Evolutionary conservation across 2,113 vertebrate genomes (phyloP).

Genomic region (Bubo scandiacus): DNA sequence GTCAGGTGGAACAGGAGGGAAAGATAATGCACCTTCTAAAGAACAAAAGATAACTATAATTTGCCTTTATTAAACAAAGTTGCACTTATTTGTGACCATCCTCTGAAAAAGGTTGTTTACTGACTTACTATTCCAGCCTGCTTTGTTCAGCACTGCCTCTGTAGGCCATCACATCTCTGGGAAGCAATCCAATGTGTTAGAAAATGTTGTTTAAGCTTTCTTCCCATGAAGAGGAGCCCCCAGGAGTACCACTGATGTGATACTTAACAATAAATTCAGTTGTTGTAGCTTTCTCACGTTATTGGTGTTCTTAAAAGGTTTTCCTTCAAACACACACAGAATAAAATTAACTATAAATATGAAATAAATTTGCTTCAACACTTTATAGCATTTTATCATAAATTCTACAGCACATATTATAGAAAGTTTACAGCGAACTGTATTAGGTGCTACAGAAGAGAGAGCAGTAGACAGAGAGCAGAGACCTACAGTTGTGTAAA

Average conservation of each 20-base stretch:
- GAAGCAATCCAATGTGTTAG: slow-evolving; percentile 76
- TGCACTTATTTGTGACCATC: slow-evolving; percentile 69
- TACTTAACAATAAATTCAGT: slow-evolving; percentile 78
- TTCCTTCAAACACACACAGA: slow-evolving; percentile 67
- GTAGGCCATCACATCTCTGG: slow-evolving; percentile 75
- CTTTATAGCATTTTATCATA: slow-evolving; percentile 72
- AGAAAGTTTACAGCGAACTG: slow-evolving; percentile 65
- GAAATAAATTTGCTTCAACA: slow-evolving; percentile 71
- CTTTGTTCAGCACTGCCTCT: slow-evolving; percentile 68
- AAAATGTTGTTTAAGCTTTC: slow-evolving; percentile 79
- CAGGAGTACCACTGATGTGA: slow-evolving; percentile 73
- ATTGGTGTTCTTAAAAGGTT: slow-evolving; percentile 76
- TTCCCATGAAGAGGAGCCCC: slow-evolving; percentile 71
- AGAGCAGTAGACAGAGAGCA: background rate
- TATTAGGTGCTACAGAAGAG: background rate
- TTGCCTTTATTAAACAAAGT: slow-evolving; percentile 69
- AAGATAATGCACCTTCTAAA: slow-evolving; percentile 63
- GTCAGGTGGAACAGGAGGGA: slow-evolving; percentile 75
- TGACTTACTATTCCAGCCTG: slow-evolving; percentile 57
- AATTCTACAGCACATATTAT: slow-evolving; percentile 62
- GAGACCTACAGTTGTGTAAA: background rate
- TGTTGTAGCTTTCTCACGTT: slow-evolving; percentile 72
- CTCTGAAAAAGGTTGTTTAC: slow-evolving; percentile 63
- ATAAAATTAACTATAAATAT: slow-evolving; percentile 77
- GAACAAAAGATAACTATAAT: slow-evolving; percentile 52